Evolutionary conservation across 1,140 invertebrate species (phyloP), one percentile per base, ranked within the genome.

Genomic region (Platyscapa corneri): DNA sequence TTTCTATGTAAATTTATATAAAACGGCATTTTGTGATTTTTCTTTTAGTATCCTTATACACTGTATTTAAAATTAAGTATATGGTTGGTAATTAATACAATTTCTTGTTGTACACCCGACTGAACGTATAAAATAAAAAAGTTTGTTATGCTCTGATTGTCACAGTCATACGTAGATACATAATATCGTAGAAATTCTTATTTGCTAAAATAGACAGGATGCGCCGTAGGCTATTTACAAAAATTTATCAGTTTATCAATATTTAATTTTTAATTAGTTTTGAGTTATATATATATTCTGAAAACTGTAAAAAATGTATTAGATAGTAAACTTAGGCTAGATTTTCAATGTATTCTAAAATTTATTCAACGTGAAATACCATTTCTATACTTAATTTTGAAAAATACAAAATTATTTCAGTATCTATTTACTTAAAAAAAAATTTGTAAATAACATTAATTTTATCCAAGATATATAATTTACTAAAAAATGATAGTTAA

Each of bases 31-130:
- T 70, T 70, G 37, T 16, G 16, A 70, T 37, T 34, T 70, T 32
- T 16, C n/a, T 37, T 12, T 70, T 7, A 1, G n/a, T 42, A 42
- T 18, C 0, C 8, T n/a, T 42, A n/a, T 74, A 42, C 20, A 42
- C 20, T 37, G 70, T 74, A 42, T 74, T 42, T n/a, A 2, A n/a
- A 74, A 74, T 74, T 42, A 39, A 74, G 37, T 74, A 42, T 42
- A 42, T n/a, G 70, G 8, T 74, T n/a, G 16, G n/a, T 74, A 74
- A 74, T 74, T 42, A 74, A 74, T 74, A 42, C 37, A 42, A 74
- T 39, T 70, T 70, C 32, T 70, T 70, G 34, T n/a, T 16, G 16
- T 70, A 32, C 30, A 70, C 18, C 34, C 32, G 32, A 37, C 67
- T 37, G 30, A 70, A 37, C 27, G 7, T 74, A 42, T 10, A 7